phyloP scores from a whole-genome alignment of 2,888 invertebrate species.

The Dysmachus trigonus region DNA sequence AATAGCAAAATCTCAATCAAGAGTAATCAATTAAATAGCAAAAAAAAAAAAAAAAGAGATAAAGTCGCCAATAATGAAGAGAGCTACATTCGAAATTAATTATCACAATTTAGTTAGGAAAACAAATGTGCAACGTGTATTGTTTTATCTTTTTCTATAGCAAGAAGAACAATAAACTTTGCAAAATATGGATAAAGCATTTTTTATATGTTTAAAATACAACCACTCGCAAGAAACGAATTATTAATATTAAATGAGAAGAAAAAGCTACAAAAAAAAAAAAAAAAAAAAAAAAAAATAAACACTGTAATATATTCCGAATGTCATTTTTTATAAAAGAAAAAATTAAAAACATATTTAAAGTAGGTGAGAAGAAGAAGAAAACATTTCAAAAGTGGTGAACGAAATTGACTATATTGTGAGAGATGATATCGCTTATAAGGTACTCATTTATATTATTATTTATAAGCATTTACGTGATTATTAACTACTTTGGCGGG shows the following conservation, averaged over 20 bases:
- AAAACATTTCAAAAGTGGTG: background rate
- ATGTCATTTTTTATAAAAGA: background rate
- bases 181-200: background rate
- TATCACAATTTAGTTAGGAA: background rate
- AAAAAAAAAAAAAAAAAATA: background rate
- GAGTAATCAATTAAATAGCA: background rate
- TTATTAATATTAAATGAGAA: background rate
- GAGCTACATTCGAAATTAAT: background rate
- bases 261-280: background rate
- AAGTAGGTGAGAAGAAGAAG: background rate
- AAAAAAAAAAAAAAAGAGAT: background rate
- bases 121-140: background rate
- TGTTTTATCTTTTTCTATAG: background rate
- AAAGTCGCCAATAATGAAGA: background rate
- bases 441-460: background rate
- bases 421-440: background rate
- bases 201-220: background rate
- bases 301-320: background rate
- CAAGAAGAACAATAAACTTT: background rate
- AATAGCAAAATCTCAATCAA: background rate
- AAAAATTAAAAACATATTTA: background rate
- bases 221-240: slow-evolving; percentile 13
- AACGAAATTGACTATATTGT: background rate
- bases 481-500: background rate
- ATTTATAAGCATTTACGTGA: background rate